Evolutionary conservation across 2,113 vertebrate species (phyloP), one percentile per base, ranked within the genome.

Genomic region (Chamaetylas fuelleborni): DNA sequence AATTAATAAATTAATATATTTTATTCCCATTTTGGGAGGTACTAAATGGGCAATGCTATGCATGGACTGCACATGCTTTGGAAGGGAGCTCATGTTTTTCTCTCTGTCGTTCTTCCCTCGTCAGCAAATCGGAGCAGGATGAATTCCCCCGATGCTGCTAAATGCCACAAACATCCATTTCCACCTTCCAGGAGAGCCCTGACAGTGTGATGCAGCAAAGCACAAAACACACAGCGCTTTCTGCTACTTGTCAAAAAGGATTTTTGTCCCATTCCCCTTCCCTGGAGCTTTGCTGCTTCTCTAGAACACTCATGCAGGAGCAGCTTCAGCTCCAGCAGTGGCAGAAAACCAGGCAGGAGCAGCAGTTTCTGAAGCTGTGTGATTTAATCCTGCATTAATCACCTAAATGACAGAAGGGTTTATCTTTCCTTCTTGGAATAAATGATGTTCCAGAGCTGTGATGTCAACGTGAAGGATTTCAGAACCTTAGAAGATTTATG

Each of bases 331-430:
- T 51, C 34, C 67, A 45, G 1, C 4, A 22, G 31, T 2, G 18
- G 54, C 34, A 72, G 22, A 57, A 76, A 64, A 38, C 6, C 53
- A 62, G 57, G n/a, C 57, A 54, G 28, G 28, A 43, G 40, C 66
- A 48, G 60, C 29, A 74, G 43, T 48, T 47, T 53, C 53, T 76
- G 66, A 70, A 87, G 74, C 74, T 12, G 7, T 26, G 56, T 47
- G 53, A 38, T 38, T 92, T 77, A 67, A 78, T 76, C 60, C 47
- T 22, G 48, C 38, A 94, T 94, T 64, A 78, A 76, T 85, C 45
- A 74, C 51, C 61, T 62, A 16, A 71, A 47, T 26, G 66, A 38
- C 45, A 56, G 42, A 60, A 48, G 45, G 40, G 54, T 62, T 92
- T 62, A 9, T n/a, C 86, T 85, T 60, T 71, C 57, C 43, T 82